Evolutionary conservation across 2,888 invertebrate species (phyloP).

Genomic region (Sphaerophoria rueppellii): DNA sequence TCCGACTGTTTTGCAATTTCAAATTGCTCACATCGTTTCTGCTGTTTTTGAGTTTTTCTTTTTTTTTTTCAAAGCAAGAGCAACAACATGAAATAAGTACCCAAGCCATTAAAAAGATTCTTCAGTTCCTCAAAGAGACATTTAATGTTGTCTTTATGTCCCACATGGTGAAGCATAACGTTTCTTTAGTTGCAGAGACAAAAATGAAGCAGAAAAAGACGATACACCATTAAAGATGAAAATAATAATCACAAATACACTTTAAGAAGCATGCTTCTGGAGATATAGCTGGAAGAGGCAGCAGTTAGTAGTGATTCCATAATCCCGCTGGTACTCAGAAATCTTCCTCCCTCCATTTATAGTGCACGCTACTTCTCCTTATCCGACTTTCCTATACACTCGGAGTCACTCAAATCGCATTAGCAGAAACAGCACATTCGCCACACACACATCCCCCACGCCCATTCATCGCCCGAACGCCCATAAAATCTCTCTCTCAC

Average conservation of each 20-base stretch:
- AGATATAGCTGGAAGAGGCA: background rate
- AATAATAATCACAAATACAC: slow-evolving; percentile 58
- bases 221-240: slow-evolving; percentile 21
- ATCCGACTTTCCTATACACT: slow-evolving; percentile 51
- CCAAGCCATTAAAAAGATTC: slow-evolving; percentile 57
- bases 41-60: slow-evolving; percentile 32
- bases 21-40: slow-evolving; percentile 22
- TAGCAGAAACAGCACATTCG: slow-evolving; percentile 50
- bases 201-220: slow-evolving; percentile 3
- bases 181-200: slow-evolving; percentile 4
- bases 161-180: slow-evolving; percentile 9
- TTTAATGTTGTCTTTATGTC: slow-evolving; percentile 19
- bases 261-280: slow-evolving; percentile 22
- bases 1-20: slow-evolving; percentile 22
- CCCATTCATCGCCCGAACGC: too few species aligned
- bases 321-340: slow-evolving; percentile 24
- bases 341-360: slow-evolving; percentile 16
- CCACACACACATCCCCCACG: slow-evolving; percentile 15
- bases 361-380: slow-evolving; percentile 52
- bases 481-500: slow-evolving; percentile 31
- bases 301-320: slow-evolving; percentile 59
- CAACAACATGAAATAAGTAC: background rate
- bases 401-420: slow-evolving; percentile 71
- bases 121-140: slow-evolving; percentile 45
- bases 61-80: background rate